A percentile compares a stretch with the other conserved stretches of the same genome.
Conservation (phyloP, 2,113 vertebrate genomes). For the Aldabrachelys gigantea region DNA sequence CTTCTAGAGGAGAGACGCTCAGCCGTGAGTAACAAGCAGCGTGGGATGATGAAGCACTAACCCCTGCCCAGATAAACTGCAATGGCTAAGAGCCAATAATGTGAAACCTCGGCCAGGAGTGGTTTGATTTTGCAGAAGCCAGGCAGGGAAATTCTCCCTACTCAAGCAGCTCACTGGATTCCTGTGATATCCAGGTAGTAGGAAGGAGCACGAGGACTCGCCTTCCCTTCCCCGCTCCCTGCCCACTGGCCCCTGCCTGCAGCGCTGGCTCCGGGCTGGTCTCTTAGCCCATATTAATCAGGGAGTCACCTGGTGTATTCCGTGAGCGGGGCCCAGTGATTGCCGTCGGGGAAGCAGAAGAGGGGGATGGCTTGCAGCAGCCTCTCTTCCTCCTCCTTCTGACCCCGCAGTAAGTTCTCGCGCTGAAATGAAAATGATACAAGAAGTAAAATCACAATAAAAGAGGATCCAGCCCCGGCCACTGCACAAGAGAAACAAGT, state of each 20-base stretch:
- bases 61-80: not conserved
- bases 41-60: not conserved
- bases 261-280: too few relatives aligned
- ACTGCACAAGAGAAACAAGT: not conserved
- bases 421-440: conserved; percentile 72
- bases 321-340: conserved; percentile 87
- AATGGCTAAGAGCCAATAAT: too few relatives aligned
- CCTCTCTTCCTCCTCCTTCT: conserved; percentile 94
- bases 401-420: conserved; percentile 88
- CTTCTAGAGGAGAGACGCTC: not conserved
- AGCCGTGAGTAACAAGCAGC: not conserved
- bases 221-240: not conserved
- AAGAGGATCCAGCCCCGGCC: not conserved
- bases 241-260: not conserved
- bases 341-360: conserved; percentile 95
- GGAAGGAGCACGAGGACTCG: not conserved
- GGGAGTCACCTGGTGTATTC: conserved; percentile 88
- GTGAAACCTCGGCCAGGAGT: not conserved
- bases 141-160: not conserved
- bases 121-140: not conserved
- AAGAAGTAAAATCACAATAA: not conserved
- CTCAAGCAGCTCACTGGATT: not conserved
- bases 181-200: not conserved
- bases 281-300: too few relatives aligned
- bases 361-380: conserved; percentile 90